Percentiles rank a stretch among this genome's conserved stretches.
Evolutionary conservation across 2,888 invertebrate genomes (phyloP).

Genomic region (Drosophila testacea): DNA sequence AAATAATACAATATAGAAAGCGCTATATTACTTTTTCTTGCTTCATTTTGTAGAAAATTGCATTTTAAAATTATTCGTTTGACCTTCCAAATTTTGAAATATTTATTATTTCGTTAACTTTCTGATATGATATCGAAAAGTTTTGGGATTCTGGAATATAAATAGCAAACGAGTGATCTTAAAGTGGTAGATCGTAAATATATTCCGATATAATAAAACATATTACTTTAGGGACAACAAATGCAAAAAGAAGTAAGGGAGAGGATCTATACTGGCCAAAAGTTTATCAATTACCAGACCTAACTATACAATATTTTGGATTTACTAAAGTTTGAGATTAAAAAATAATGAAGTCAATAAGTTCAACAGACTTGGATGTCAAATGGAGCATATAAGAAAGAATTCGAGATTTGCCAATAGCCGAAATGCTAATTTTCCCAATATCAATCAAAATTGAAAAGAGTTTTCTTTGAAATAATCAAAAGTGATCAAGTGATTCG

Average conservation of each 20-base stretch:
- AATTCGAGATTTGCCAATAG: background rate
- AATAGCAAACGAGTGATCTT: background rate
- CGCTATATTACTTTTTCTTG: slow-evolving; percentile 4
- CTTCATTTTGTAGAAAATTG: slow-evolving; percentile 2
- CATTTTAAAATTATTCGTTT: slow-evolving; percentile 13
- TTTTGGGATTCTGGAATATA: background rate
- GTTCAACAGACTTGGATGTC: background rate
- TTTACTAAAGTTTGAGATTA: background rate
- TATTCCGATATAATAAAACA: background rate
- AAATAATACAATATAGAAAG: slow-evolving; percentile 27
- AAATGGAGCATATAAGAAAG: background rate
- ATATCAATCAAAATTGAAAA: slow-evolving; percentile 2
- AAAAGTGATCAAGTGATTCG: slow-evolving; percentile 19
- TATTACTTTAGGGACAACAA: slow-evolving; percentile 13
- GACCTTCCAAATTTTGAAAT: background rate
- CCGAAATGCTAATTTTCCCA: background rate
- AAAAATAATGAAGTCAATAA: background rate
- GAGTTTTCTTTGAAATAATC: slow-evolving; percentile 16
- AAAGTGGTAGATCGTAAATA: background rate
- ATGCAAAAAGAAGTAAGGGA: slow-evolving; percentile 3
- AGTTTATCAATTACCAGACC: background rate
- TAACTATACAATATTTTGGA: background rate
- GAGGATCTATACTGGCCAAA: background rate
- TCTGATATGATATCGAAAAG: background rate
- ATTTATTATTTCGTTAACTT: background rate